These are phyloP conservation scores for Pecten maximus DNA, from an alignment of 2,888 invertebrate genomes.

Conservation along the genomic window DNA sequence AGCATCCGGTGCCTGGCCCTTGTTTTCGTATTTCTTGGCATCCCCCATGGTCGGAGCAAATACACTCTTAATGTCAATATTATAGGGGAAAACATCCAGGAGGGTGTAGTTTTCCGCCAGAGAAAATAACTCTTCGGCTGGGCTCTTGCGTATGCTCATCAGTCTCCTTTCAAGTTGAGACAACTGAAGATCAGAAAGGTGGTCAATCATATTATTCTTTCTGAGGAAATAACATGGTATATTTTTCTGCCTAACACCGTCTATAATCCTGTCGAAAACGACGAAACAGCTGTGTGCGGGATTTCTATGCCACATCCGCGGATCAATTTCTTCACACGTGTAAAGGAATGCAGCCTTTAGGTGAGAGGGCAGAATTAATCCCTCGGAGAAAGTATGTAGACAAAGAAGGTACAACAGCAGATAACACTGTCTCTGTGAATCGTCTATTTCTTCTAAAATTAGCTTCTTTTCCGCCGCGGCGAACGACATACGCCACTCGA, in stretches of 20 bases:
- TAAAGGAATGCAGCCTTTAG: constrained; percentile 68
- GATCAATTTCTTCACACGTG: constrained; percentile 66
- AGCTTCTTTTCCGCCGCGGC: constrained; percentile 64
- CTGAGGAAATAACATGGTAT: constrained; percentile 69
- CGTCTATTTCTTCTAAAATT: constrained; percentile 64
- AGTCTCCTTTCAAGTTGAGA: constrained; percentile 58
- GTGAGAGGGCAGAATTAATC: constrained; percentile 58
- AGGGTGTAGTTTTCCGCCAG: constrained; percentile 61
- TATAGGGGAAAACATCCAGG: constrained; percentile 67
- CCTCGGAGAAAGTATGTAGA: constrained; percentile 59
- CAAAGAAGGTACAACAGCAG: constrained; percentile 63
- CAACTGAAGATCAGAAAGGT: constrained; percentile 57
- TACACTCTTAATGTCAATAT: constrained; percentile 59
- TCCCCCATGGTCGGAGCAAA: constrained; percentile 61
- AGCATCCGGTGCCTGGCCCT: constrained; percentile 56
- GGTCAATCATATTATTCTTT: constrained; percentile 66
- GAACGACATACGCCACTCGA: constrained; percentile 70
- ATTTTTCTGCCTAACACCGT: constrained; percentile 59
- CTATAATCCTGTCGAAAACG: constrained; percentile 64
- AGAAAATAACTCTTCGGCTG: constrained; percentile 57
- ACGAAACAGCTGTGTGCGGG: constrained; percentile 62
- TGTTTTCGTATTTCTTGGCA: constrained; percentile 57
- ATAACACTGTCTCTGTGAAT: constrained; percentile 67
- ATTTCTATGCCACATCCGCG: constrained; percentile 64
- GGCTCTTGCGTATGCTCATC: constrained; percentile 59